phyloP scores from a whole-genome alignment of 2,888 invertebrate genomes.

The Andrena minutula region DNA sequence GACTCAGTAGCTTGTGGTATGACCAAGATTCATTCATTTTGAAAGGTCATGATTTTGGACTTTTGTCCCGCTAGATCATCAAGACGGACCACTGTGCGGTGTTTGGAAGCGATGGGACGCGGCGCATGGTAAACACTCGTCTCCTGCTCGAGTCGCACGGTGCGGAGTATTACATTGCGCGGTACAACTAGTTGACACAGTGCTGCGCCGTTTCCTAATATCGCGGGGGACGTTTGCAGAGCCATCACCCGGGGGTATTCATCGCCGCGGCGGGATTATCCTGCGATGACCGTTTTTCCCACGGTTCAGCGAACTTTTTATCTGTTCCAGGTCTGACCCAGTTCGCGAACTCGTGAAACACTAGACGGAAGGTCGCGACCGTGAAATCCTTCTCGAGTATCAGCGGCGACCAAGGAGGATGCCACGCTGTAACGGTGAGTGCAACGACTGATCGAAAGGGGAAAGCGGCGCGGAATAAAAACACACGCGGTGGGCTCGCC shows the following conservation, averaged over 20 bases:
- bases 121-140: neutral
- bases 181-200: no score
- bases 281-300: constrained; percentile 2
- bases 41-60: no score
- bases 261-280: neutral
- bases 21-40: no score
- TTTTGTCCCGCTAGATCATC: no score
- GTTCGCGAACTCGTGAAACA: constrained; percentile 26
- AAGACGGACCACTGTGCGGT: no score
- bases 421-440: neutral
- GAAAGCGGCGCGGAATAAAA: neutral
- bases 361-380: constrained; percentile 43
- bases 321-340: constrained; percentile 29
- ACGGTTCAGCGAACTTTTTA: constrained; percentile 17
- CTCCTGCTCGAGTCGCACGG: constrained; percentile 19
- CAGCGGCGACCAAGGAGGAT: constrained; percentile 3
- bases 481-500: constrained; percentile 26
- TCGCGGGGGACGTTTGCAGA: constrained; percentile 10
- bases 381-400: constrained; percentile 51
- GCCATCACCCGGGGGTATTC: constrained; percentile 4
- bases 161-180: neutral
- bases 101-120: constrained; percentile 10
- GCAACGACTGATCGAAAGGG: neutral
- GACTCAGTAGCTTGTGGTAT: no score
- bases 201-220: constrained; percentile 30